A percentile compares a stretch with the other conserved stretches of the same genome.
Evolutionary conservation across 2,888 invertebrate species (phyloP).

Genomic region (Odontothrips loti): DNA sequence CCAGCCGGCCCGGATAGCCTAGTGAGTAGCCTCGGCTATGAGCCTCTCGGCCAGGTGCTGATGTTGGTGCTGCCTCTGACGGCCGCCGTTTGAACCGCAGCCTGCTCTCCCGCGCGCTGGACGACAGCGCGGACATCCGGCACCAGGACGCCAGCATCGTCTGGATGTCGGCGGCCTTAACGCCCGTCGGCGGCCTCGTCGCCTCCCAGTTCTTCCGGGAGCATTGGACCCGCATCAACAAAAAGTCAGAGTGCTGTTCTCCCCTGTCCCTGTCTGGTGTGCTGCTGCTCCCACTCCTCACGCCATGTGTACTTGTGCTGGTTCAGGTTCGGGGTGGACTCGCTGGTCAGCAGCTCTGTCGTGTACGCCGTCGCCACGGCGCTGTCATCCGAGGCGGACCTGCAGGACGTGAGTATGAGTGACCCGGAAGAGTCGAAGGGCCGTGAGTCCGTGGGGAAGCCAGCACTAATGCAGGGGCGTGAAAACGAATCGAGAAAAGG

Average conservation of each 20-base stretch:
- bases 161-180: neutral
- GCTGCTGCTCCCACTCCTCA: neutral
- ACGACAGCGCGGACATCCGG: neutral
- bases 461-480: too few relatives aligned
- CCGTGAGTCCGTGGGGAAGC: too few relatives aligned
- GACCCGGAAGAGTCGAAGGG: too few relatives aligned
- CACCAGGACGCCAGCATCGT: neutral
- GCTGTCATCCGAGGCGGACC: neutral
- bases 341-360: neutral
- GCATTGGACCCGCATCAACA: neutral
- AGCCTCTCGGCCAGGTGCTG: too few relatives aligned
- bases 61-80: neutral
- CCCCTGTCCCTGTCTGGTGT: neutral
- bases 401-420: neutral
- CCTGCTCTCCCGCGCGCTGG: neutral
- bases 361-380: neutral
- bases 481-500: too few relatives aligned
- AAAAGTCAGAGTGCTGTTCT: neutral
- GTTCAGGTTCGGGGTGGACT: neutral
- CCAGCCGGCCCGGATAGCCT: neutral
- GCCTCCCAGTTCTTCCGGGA: neutral
- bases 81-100: neutral
- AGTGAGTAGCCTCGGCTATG: neutral
- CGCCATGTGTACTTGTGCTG: neutral
- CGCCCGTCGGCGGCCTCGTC: neutral